phyloP scores from a whole-genome alignment of 2,888 invertebrate genomes.

The Leptinotarsa haldemani region DNA sequence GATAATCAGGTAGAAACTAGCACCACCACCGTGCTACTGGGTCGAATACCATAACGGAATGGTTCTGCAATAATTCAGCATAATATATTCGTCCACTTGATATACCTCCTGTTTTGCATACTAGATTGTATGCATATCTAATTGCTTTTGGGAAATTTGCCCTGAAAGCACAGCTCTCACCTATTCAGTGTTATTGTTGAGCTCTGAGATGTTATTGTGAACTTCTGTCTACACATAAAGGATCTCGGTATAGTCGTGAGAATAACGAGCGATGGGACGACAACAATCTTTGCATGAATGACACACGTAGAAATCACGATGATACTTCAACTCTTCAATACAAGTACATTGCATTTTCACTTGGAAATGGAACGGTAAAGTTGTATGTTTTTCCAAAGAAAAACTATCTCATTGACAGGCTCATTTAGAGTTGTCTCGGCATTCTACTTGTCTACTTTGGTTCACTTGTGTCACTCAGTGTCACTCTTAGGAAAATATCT shows the following conservation, averaged over 20 bases:
- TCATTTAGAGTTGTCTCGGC: too few species aligned
- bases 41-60: background rate
- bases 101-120: background rate
- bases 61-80: background rate
- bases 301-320: too few species aligned
- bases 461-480: too few species aligned
- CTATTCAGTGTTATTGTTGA: slow-evolving; percentile 1
- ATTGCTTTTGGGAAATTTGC: background rate
- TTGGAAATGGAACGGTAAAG: too few species aligned
- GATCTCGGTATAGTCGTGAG: background rate
- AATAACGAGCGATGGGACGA: too few species aligned
- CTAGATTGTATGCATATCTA: background rate
- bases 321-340: too few species aligned
- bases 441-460: too few species aligned
- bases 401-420: too few species aligned
- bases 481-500: too few species aligned
- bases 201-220: background rate
- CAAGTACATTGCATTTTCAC: too few species aligned
- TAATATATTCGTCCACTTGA: background rate
- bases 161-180: background rate
- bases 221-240: background rate
- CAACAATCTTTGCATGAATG: too few species aligned
- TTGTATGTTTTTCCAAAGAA: too few species aligned
- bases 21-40: background rate
- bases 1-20: background rate